Percentiles rank a stretch among this genome's conserved stretches.
Conservation (phyloP, 1,140 invertebrate genomes). For the Leptoteleia sp. region DNA sequence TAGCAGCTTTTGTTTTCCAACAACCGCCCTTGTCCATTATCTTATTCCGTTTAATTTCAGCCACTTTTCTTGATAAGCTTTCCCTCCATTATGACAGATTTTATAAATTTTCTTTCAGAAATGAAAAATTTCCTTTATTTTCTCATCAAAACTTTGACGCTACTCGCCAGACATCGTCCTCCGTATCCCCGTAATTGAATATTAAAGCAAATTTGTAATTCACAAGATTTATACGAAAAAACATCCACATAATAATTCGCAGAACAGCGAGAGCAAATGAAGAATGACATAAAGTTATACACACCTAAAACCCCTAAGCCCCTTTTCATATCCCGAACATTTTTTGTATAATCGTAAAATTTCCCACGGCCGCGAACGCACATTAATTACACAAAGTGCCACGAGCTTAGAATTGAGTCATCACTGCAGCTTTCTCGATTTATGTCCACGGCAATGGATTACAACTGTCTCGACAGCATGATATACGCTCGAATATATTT, state of each 20-base stretch:
- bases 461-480: slow-evolving; percentile 66
- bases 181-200: neutral
- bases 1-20: slow-evolving; percentile 24
- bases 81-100: slow-evolving; percentile 30
- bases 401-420: slow-evolving; percentile 67
- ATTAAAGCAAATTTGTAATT: neutral
- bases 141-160: slow-evolving; percentile 1
- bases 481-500: slow-evolving; percentile 69
- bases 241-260: neutral
- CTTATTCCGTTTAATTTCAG: slow-evolving; percentile 31
- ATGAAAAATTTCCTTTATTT: slow-evolving; percentile 11
- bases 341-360: slow-evolving; percentile 50
- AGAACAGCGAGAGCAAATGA: slow-evolving; percentile 17
- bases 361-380: slow-evolving; percentile 34
- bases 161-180: neutral
- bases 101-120: slow-evolving; percentile 18
- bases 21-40: slow-evolving; percentile 10
- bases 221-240: neutral
- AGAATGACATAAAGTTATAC: slow-evolving; percentile 24
- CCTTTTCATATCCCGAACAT: slow-evolving; percentile 24
- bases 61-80: slow-evolving; percentile 43
- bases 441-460: slow-evolving; percentile 67
- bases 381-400: slow-evolving; percentile 69
- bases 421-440: slow-evolving; percentile 66
- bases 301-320: slow-evolving; percentile 5